These are phyloP conservation scores for Ganaspis sp. DNA, from an alignment of 1,140 invertebrate genomes.

Conservation along the genomic window DNA sequence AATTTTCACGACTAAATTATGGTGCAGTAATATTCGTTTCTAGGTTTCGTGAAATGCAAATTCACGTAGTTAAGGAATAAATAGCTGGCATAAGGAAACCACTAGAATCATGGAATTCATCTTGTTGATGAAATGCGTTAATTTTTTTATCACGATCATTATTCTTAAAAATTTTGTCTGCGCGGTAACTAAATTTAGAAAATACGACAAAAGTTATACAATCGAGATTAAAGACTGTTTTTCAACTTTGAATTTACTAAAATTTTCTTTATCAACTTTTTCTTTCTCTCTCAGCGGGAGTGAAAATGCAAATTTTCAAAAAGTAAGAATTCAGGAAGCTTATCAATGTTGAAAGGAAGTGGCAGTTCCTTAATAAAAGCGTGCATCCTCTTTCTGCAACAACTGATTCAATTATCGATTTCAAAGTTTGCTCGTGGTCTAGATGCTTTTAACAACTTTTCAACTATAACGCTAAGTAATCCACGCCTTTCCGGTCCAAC, in stretches of 20 bases:
- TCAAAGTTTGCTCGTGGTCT: conserved; percentile 8
- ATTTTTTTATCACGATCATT: too few species aligned
- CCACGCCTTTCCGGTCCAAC: not conserved
- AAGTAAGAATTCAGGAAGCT: not conserved
- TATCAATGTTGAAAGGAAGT: not conserved
- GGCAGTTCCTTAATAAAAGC: not conserved
- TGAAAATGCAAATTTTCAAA: not conserved
- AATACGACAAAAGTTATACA: too few species aligned
- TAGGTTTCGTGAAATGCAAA: not conserved
- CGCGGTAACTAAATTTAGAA: too few species aligned
- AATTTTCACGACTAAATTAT: conserved; percentile 3
- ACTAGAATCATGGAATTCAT: not conserved
- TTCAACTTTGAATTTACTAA: too few species aligned
- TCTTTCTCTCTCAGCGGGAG: not conserved
- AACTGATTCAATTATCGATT: conserved; percentile 22
- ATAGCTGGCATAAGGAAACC: not conserved
- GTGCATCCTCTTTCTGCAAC: not conserved
- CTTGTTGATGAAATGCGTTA: too few species aligned
- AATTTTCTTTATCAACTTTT: too few species aligned
- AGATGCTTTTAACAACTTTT: conserved; percentile 22
- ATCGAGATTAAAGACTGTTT: too few species aligned
- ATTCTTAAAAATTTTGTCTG: not conserved
- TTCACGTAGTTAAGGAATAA: not conserved
- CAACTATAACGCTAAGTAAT: conserved; percentile 13
- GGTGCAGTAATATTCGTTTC: not conserved